Evolutionary conservation across 1,140 invertebrate species (phyloP).

Genomic region (Listronotus oregonensis): DNA sequence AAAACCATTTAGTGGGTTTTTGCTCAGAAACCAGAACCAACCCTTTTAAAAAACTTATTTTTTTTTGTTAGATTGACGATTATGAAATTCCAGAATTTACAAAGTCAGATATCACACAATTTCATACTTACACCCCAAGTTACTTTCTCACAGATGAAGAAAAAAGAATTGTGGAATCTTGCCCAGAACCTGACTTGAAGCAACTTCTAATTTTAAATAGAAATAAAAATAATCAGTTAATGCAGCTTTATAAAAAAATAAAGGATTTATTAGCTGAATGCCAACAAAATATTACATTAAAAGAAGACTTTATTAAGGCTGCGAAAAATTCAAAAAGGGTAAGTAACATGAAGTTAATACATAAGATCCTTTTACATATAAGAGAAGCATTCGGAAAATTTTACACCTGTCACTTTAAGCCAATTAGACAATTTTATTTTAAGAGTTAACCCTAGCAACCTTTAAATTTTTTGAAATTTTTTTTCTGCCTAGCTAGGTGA

Average conservation of each 20-base stretch:
- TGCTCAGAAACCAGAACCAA: too few relatives aligned
- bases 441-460: too few relatives aligned
- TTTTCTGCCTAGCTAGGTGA: too few relatives aligned
- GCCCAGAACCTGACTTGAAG: constrained; percentile 38
- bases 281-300: constrained; percentile 29
- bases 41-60: too few relatives aligned
- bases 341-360: too few relatives aligned
- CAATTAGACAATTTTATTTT: too few relatives aligned
- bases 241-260: constrained; percentile 42
- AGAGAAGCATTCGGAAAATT: too few relatives aligned
- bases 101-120: constrained; percentile 14
- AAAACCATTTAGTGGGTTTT: too few relatives aligned
- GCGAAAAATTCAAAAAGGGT: constrained; percentile 12
- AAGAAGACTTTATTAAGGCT: constrained; percentile 28
- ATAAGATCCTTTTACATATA: too few relatives aligned
- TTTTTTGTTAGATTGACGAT: constrained; percentile 3
- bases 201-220: constrained; percentile 41
- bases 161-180: constrained; percentile 36
- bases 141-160: constrained; percentile 36
- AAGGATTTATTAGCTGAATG: constrained; percentile 40
- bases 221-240: constrained; percentile 38
- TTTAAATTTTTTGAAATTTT: too few relatives aligned
- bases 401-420: too few relatives aligned
- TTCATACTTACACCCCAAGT: constrained; percentile 13
- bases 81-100: constrained; percentile 16